Evolutionary conservation across 2,797 vertebrate genomes (phyloP), one percentile per base, ranked within the genome.

Genomic region (Crocidura indochinensis): DNA sequence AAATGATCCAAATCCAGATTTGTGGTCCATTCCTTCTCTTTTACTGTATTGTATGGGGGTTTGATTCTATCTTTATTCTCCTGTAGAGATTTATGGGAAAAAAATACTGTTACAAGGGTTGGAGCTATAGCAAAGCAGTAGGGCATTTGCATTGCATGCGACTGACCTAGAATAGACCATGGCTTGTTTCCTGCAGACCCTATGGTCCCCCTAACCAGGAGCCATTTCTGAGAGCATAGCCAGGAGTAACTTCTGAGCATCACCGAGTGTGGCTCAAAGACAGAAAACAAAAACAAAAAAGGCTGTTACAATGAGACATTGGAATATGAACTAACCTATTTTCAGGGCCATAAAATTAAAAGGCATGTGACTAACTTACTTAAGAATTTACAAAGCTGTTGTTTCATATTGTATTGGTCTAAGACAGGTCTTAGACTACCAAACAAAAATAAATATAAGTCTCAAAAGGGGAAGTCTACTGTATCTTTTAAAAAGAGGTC

Each of bases 381-480:
- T 38, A 38, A 38, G 38, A 38, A 38, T 38, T 38, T 38, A 38
- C 2, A 90, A 47, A 83, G 38, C 19, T 72, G n/a, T 76, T 8
- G 20, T 49, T 49, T 85, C 20, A n/a, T 20, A 60, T 47, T 44
- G 67, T 20, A 27, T 83, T 75, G 19, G 14, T 87, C 24, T 79
- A 65, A 72, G 2, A 67, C 17, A 71, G 19, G 68, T 68, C 19
- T 86, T 78, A 72, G 6, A 51, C n/a, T 8, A 51, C 67, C 86
- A 76, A 53, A 6, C 68, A 85, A 78, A 24, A 65, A 38, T n/a
- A 84, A 84, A 46, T n/a, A 84, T 79, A 88, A 75, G 11, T 38
- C 65, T 90, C 8, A 47, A 14, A 90, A 91, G 14, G 26, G 8
- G 20, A 26, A 86, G 56, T 84, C 67, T 24, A 10, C 64, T 75